Conservation (phyloP, 2,888 invertebrate species). For the Trissonchulus sp. region DNA sequence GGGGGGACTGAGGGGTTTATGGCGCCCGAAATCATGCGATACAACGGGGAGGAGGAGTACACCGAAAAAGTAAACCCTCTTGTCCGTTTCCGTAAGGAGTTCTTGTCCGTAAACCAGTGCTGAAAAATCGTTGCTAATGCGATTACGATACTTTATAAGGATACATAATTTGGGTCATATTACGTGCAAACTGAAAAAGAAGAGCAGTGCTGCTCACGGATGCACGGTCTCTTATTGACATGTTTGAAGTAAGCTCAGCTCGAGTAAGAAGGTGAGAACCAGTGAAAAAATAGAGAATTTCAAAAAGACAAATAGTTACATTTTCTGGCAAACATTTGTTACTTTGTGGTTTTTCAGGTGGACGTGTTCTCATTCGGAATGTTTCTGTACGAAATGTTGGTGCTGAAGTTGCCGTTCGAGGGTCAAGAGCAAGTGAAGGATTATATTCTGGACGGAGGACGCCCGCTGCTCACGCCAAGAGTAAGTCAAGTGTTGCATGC, state of each 20-base stretch:
- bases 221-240: no score
- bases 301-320: no score
- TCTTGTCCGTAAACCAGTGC: no score
- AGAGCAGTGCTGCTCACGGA: no score
- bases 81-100: not conserved
- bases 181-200: no score
- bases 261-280: no score
- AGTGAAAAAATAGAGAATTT: no score
- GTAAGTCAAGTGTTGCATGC: constrained; percentile 57
- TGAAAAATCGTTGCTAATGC: no score
- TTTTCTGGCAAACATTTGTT: no score
- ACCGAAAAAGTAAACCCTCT: constrained; percentile 73
- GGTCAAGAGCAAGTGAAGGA: constrained; percentile 95
- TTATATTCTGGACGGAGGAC: constrained; percentile 84
- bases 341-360: constrained; percentile 67
- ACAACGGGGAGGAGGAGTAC: constrained; percentile 97
- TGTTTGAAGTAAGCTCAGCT: no score
- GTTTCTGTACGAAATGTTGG: constrained; percentile 90
- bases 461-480: constrained; percentile 77
- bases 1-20: constrained; percentile 98
- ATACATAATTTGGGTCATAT: no score
- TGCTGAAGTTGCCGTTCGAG: constrained; percentile 87
- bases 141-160: no score
- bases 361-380: constrained; percentile 98
- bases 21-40: constrained; percentile 97